Base-by-base conservation (phyloP, 2,113 vertebrate genomes). In the Colistium nudipinnis region DNA sequence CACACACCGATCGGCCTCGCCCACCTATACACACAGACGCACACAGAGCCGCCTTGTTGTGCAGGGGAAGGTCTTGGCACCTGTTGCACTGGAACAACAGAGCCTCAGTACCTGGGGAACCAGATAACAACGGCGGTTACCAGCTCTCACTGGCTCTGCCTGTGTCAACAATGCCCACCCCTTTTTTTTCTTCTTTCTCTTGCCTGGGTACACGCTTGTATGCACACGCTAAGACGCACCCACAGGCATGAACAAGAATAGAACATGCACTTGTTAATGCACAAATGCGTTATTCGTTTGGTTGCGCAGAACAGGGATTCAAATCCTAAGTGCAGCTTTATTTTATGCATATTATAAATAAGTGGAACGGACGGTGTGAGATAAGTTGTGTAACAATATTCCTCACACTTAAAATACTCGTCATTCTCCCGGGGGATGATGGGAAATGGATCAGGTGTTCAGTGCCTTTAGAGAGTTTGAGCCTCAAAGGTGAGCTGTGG, bases 41-140 rank as follows among this genome's bases (percentile, higher is more conserved):
- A 44, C 52, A 44, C 49, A 44, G 43, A 53, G 43, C 35, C 57
- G 49, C 43, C 45, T 43, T 19, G 14, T 39, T 19, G 30, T 35
- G 52, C 19, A 49, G 20, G 25, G 51, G 22, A 9, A 28, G 62
- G 77, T 62, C 82, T 82, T 81, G 80, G 89, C 84, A 89, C 82
- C 80, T 75, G 87, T 60, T 79, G 60, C 71, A 49, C 52, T 64
- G 54, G 63, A 80, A 87, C 76, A 87, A 86, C 84, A 84, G 75
- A 64, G 81, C 48, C 69, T 78, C 78, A 82, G 75, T 84, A 86
- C 77, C 90, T 82, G 74, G 85, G 85, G 85, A 89, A 90, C 87
- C 82, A 90, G 87, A 88, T 87, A 89, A 89, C 78, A 80, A 16
- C 63, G 4, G 64, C 20, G 4, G 76, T 75, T 81, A 81, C 81